Conservation (phyloP, 2,113 vertebrate genomes). For the Regulus satrapa region DNA sequence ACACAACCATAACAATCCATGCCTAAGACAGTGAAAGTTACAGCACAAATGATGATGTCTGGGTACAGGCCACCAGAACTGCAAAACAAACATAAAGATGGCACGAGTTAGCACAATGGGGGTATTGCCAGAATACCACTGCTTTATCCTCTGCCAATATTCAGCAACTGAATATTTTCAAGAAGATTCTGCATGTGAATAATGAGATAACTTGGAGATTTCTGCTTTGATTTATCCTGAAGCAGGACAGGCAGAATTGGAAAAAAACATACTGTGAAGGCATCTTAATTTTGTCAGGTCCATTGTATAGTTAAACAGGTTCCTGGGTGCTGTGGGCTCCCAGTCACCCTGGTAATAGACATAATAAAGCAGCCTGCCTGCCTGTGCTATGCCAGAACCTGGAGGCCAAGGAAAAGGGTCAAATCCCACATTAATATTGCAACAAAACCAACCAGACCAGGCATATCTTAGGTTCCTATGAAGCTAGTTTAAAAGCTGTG, state of each 20-base stretch:
- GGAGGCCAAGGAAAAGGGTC: background rate
- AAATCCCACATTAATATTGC: background rate
- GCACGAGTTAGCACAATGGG: background rate
- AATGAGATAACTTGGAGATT: background rate
- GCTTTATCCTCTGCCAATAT: background rate
- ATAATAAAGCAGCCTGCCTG: background rate
- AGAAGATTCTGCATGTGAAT: background rate
- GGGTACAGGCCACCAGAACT: background rate
- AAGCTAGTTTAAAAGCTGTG: background rate
- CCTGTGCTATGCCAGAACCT: background rate
- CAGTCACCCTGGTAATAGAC: background rate
- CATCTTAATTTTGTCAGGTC: background rate
- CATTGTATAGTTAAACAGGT: background rate
- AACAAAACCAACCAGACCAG: background rate
- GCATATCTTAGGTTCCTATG: background rate
- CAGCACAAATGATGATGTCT: background rate
- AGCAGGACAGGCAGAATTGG: background rate
- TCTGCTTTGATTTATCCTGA: background rate
- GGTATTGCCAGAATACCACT: background rate
- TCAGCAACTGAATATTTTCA: background rate
- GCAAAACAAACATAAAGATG: background rate
- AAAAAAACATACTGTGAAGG: background rate
- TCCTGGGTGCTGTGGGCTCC: background rate
- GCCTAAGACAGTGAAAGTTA: background rate
- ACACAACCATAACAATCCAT: background rate